These are phyloP conservation scores for Aurelia aurita DNA, from an alignment of 30 jellyfish, hydroid and myxozoan genomes.

Conservation along the genomic window DNA sequence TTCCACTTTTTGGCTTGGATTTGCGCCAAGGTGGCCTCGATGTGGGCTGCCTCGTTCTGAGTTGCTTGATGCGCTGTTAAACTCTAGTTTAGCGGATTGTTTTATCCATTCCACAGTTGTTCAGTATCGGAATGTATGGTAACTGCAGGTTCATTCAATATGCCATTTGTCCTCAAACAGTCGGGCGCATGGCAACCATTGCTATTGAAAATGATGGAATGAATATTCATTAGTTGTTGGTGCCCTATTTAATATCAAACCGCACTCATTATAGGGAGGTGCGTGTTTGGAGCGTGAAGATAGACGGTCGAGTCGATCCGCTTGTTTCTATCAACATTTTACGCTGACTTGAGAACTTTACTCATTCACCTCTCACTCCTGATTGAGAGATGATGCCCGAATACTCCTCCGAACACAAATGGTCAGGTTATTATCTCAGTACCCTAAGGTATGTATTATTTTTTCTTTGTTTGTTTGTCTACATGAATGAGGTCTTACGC, in stretches of 20 bases:
- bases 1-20: too few species aligned
- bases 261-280: conserved; percentile 79
- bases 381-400: conserved; percentile 83
- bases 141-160: conserved; percentile 75
- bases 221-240: conserved; percentile 84
- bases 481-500: conserved; percentile 24
- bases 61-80: too few species aligned
- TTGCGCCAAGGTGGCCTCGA: background rate
- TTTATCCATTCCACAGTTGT: conserved; percentile 39
- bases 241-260: conserved; percentile 75
- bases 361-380: background rate
- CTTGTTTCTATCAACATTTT: conserved; percentile 51
- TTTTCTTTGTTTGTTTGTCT: conserved; percentile 9
- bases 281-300: conserved; percentile 57
- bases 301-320: conserved; percentile 32
- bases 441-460: conserved; percentile 68
- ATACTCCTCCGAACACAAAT: conserved; percentile 80
- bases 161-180: conserved; percentile 53
- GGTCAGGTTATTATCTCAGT: conserved; percentile 83
- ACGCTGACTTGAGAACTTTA: conserved; percentile 1
- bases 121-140: conserved; percentile 47
- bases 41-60: conserved; percentile 2
- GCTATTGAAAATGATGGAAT: conserved; percentile 50
- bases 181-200: conserved; percentile 79
- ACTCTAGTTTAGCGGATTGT: conserved; percentile 12